Evolutionary conservation across 2,797 vertebrate genomes (phyloP), one percentile per base, ranked within the genome.

Genomic region (Sebastes iracundus): DNA sequence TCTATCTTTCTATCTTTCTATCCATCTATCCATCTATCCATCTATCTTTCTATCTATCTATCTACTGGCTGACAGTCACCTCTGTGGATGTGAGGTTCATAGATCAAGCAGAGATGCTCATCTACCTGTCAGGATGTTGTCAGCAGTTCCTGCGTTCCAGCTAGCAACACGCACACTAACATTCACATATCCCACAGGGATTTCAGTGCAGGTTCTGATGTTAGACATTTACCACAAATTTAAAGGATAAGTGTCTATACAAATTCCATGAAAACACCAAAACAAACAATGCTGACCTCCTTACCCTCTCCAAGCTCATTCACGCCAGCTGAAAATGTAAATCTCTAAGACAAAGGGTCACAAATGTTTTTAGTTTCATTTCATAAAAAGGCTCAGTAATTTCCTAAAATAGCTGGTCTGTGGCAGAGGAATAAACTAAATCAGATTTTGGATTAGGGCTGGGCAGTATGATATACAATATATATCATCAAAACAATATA

Each of bases 21-120:
- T 42, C 13, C 13, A 60, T 59, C 6, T 65, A 30, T 60, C 18
- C 27, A 11, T 61, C 3, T 9, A 13, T 62, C 30, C n/a, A 22
- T 7, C 52, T 27, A 27, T 4, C 20, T 22, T 30, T 35, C 22
- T 58, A 33, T n/a, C 20, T 18, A n/a, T 35, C 22, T 4, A 22
- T 63, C 42, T 14, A 38, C 35, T 6, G 35, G 35, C 35, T 38
- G 35, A 38, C 35, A 42, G 38, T 42, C 68, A 71, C 23, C 27
- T 59, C 35, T 74, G 42, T 75, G 53, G n/a, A 33, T 46, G 16
- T 58, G 72, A 27, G 72, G 20, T 79, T 72, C 60, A 60, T 23
- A 22, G 35, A 65, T 75, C 18, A 28, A 35, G 49, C 16, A 46
- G 42, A 7, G 42, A 46, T 46, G 62, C 32, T 42, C 55, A 52